phyloP scores from a whole-genome alignment of 2,888 invertebrate species.

The Aleiodes testaceus region DNA sequence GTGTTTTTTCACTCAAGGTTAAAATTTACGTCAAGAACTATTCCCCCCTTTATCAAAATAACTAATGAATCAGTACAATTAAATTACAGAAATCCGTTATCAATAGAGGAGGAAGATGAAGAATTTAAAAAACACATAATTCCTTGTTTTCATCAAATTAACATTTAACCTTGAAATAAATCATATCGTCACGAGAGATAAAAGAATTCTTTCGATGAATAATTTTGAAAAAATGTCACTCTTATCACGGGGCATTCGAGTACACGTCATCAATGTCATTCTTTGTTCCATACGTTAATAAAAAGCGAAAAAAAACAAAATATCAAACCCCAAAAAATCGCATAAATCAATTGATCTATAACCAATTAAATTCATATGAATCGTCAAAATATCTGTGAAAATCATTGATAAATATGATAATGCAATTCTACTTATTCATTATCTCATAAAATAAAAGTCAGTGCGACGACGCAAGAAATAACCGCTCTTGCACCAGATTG shows the following conservation, averaged over 20 bases:
- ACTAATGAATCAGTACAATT: no score
- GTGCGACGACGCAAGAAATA: not conserved
- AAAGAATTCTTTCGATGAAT: constrained; percentile 18
- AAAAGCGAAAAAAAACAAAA: not conserved
- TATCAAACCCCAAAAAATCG: not conserved
- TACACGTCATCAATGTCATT: constrained; percentile 1
- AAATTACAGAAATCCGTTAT: no score
- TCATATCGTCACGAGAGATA: constrained; percentile 7
- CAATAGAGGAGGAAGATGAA: no score
- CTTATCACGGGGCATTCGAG: not conserved
- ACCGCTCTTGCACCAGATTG: constrained; percentile 45
- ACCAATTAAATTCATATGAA: not conserved
- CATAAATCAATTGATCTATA: not conserved
- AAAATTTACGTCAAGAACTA: no score
- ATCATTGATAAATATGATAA: no score
- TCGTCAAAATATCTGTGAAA: no score
- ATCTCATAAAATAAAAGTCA: not conserved
- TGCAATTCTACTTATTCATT: no score
- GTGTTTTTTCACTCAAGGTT: no score
- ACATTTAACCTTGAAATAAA: constrained; percentile 18
- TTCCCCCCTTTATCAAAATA: no score
- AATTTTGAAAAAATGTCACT: not conserved
- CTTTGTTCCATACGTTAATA: not conserved
- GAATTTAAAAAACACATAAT: no score
- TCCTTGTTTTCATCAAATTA: not conserved